phyloP scores from a whole-genome alignment of 2,113 vertebrate species.

The Epinephelus fuscoguttatus region DNA sequence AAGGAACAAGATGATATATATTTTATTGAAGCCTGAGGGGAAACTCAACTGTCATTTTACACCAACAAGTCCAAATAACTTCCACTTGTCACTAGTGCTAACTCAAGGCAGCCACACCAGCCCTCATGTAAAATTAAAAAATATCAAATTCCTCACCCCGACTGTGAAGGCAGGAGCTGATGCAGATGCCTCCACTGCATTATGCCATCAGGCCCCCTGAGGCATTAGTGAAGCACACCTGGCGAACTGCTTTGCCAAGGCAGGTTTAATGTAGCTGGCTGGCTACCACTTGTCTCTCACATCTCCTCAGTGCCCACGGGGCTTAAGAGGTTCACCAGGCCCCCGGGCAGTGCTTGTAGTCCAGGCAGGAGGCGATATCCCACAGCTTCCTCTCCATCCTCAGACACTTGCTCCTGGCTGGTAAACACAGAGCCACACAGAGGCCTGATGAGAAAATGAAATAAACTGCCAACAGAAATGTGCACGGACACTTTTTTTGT shows the following conservation, averaged over 20 bases:
- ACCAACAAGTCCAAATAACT: not conserved
- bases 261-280: conserved; percentile 1
- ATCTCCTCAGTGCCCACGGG: conserved; percentile 11
- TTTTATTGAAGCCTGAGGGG: conserved; percentile 16
- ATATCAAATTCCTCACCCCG: not conserved
- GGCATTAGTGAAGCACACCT: conserved; percentile 31
- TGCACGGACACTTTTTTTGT: not conserved
- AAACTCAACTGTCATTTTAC: not conserved
- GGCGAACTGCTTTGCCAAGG: not conserved
- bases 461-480: not conserved
- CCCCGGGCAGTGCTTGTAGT: conserved; percentile 7
- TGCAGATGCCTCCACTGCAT: not conserved
- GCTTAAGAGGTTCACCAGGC: not conserved
- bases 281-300: conserved; percentile 2
- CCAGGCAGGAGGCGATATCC: conserved; percentile 7
- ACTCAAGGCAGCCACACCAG: not conserved
- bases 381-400: not conserved
- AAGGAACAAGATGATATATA: not conserved
- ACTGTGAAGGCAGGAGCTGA: conserved; percentile 12
- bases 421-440: conserved; percentile 2
- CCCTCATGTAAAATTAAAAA: not conserved
- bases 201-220: not conserved
- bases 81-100: not conserved
- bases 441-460: not conserved
- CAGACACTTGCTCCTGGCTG: not conserved